Evolutionary conservation across 2,888 invertebrate species (phyloP).

Genomic region (Iselma pallidipennis): DNA sequence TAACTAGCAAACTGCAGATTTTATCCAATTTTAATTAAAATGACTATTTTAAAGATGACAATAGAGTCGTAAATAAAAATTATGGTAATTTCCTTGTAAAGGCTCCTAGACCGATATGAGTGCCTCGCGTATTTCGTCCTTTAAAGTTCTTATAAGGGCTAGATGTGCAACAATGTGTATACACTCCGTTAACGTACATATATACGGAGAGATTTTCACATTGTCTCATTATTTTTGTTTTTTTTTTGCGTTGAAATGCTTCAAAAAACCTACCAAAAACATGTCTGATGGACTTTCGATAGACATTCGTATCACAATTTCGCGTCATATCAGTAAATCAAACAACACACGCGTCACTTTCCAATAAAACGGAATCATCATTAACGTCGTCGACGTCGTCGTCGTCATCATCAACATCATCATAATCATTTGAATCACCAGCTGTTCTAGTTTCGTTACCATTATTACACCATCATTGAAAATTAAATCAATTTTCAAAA

Average conservation of each 20-base stretch:
- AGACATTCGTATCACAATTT: constrained; percentile 17
- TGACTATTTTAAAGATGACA: background rate
- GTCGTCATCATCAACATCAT: background rate
- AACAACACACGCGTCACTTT: constrained; percentile 12
- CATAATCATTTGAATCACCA: background rate
- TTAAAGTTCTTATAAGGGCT: too few species aligned
- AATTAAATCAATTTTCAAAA: too few species aligned
- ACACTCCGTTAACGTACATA: too few species aligned
- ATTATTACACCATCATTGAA: background rate
- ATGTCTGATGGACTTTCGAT: constrained; percentile 9
- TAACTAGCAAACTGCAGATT: background rate
- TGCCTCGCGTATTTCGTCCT: too few species aligned
- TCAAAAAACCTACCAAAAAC: constrained; percentile 17
- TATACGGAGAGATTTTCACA: too few species aligned
- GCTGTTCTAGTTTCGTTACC: background rate
- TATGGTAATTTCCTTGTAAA: too few species aligned
- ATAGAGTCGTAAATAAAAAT: background rate
- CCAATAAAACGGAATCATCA: constrained; percentile 9
- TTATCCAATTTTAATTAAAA: background rate
- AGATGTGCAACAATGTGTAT: too few species aligned
- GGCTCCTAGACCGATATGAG: too few species aligned
- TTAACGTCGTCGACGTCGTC: background rate
- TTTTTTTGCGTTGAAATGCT: background rate
- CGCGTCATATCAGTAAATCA: constrained; percentile 11
- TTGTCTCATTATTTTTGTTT: too few species aligned